phyloP scores from a whole-genome alignment of 2,113 vertebrate species.

The Melospiza melodia region DNA sequence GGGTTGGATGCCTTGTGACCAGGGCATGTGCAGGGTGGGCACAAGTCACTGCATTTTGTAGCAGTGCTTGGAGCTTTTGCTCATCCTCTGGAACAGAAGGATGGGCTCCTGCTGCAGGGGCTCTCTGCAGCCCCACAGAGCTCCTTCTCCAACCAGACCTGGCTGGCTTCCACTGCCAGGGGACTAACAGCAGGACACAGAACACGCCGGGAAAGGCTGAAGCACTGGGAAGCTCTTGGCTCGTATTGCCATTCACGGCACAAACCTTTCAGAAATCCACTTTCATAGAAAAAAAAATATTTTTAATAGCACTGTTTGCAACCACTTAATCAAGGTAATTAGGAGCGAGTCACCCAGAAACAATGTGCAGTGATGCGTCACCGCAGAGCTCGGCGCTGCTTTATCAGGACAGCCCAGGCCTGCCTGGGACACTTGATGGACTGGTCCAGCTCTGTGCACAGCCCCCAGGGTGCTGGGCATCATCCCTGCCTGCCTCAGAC shows the following conservation, averaged over 20 bases:
- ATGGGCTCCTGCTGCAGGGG: neutral
- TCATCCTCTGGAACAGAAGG: accelerated
- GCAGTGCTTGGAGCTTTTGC: neutral
- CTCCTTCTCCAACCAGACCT: neutral
- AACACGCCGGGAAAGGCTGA: neutral
- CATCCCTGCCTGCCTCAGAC: neutral
- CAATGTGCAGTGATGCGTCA: conserved; percentile 43
- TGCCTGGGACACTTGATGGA: neutral
- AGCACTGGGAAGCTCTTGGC: neutral
- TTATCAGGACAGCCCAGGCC: conserved; percentile 64
- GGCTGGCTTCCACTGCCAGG: neutral
- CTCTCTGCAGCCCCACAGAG: neutral
- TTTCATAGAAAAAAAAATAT: conserved; percentile 26
- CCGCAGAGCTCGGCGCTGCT: neutral
- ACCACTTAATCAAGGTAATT: conserved; percentile 71
- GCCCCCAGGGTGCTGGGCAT: neutral
- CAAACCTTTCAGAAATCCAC: conserved; percentile 53
- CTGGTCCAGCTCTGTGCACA: neutral
- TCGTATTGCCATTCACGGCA: conserved; percentile 26
- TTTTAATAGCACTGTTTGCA: conserved; percentile 64
- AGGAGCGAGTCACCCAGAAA: conserved; percentile 71
- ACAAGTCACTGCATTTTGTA: neutral
- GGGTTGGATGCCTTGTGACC: neutral
- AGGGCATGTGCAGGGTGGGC: accelerated
- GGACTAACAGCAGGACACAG: neutral